Percentiles rank a stretch among this genome's conserved stretches.
phyloP scores from a whole-genome alignment of 2,888 invertebrate genomes.

The Thyatira batis region DNA sequence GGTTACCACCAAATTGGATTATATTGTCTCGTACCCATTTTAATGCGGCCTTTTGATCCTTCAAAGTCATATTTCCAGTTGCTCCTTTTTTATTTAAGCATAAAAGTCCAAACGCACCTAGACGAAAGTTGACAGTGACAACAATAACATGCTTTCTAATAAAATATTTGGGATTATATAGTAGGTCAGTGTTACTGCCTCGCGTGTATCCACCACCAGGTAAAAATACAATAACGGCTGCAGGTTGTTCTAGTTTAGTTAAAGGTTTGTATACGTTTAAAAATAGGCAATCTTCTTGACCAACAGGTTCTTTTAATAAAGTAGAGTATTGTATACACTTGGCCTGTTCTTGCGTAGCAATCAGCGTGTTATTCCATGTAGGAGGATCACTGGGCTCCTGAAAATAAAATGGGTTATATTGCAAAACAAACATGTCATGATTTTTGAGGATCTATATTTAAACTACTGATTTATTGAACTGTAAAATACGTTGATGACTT shows the following conservation, averaged over 20 bases:
- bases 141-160: conserved; percentile 44
- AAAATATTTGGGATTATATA: conserved; percentile 47
- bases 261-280: conserved; percentile 53
- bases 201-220: conserved; percentile 46
- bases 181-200: conserved; percentile 39
- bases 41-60: conserved; percentile 55
- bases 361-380: conserved; percentile 30
- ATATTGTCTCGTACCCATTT: conserved; percentile 54
- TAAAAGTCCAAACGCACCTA: conserved; percentile 53
- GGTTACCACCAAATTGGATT: conserved; percentile 49
- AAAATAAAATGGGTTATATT: neutral
- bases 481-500: too few species aligned
- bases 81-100: conserved; percentile 45
- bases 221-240: conserved; percentile 51
- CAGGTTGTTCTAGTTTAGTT: conserved; percentile 45
- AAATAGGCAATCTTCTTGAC: conserved; percentile 49
- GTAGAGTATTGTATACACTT: conserved; percentile 32
- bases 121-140: conserved; percentile 51
- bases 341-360: conserved; percentile 25
- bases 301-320: conserved; percentile 17
- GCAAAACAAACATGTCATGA: too few species aligned
- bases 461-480: too few species aligned
- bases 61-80: conserved; percentile 52
- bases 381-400: conserved; percentile 38
- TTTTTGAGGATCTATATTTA: too few species aligned